A percentile compares a stretch with the other conserved stretches of the same genome.
These are phyloP conservation scores for Pocillopora verrucosa DNA, from an alignment of 64 coral and sea anemone species.

Conservation along the genomic window DNA sequence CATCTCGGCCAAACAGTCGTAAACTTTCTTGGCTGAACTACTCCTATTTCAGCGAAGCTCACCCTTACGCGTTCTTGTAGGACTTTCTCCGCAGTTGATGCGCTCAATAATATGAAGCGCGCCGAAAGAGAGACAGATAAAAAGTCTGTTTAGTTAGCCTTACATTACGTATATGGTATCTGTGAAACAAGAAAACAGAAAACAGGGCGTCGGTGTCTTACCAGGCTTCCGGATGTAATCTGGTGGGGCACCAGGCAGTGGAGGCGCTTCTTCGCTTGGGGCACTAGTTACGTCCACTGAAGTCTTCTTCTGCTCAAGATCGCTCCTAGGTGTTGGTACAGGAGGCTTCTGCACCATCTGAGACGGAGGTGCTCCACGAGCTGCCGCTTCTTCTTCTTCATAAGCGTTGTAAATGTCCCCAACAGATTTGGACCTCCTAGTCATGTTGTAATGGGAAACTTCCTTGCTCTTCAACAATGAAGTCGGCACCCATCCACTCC, in stretches of 20 bases:
- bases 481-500: slow-evolving; percentile 52
- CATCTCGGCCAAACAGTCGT: too few species aligned
- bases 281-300: neutral
- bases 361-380: neutral
- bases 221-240: slow-evolving; percentile 2
- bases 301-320: neutral
- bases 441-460: neutral
- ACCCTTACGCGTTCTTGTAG: too few species aligned
- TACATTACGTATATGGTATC: neutral
- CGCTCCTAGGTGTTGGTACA: slow-evolving; percentile 6
- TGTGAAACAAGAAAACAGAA: neutral
- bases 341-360: neutral
- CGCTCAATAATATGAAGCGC: too few species aligned
- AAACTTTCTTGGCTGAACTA: too few species aligned
- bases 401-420: slow-evolving; percentile 14
- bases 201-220: neutral
- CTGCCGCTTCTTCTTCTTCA: slow-evolving; percentile 12
- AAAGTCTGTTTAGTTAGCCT: neutral
- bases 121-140: too few species aligned
- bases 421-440: slow-evolving; percentile 1
- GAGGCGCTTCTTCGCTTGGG: slow-evolving; percentile 1
- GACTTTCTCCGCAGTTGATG: neutral
- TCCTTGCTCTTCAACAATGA: slow-evolving; percentile 19
- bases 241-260: slow-evolving; percentile 7
- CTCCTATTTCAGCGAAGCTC: too few species aligned